Evolutionary conservation across 1,140 invertebrate genomes (phyloP).

Genomic region (Halictus rubicundus): DNA sequence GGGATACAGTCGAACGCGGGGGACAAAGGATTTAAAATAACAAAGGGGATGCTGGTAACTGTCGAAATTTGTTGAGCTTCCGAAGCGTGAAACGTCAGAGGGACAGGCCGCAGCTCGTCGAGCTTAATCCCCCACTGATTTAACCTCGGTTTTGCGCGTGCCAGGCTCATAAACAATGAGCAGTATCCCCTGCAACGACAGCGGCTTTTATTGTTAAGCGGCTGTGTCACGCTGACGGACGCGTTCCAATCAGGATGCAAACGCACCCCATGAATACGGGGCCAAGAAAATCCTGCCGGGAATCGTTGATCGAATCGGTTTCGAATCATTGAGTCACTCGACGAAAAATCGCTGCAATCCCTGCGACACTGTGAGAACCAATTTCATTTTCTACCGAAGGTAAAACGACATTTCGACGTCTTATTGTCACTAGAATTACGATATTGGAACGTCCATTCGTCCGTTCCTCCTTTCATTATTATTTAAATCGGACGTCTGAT

Average conservation of each 20-base stretch:
- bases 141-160: slow-evolving; percentile 37
- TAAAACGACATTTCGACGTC: too few relatives aligned
- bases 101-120: slow-evolving; percentile 48
- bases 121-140: slow-evolving; percentile 58
- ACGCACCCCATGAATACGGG: background rate
- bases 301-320: background rate
- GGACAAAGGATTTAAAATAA: slow-evolving; percentile 4
- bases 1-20: background rate
- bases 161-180: slow-evolving; percentile 31
- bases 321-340: background rate
- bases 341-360: background rate
- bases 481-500: too few relatives aligned
- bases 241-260: background rate
- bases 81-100: slow-evolving; percentile 48
- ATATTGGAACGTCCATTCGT: too few relatives aligned
- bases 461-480: too few relatives aligned
- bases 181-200: slow-evolving; percentile 14
- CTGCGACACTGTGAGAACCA: background rate
- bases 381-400: too few relatives aligned
- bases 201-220: slow-evolving; percentile 22
- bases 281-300: too few relatives aligned
- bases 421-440: too few relatives aligned
- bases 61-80: slow-evolving; percentile 18
- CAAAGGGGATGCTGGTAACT: background rate
- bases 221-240: slow-evolving; percentile 9